Evolutionary conservation across 2,113 vertebrate genomes (phyloP), one percentile per base, ranked within the genome.

Genomic region (Odontesthes bonariensis): DNA sequence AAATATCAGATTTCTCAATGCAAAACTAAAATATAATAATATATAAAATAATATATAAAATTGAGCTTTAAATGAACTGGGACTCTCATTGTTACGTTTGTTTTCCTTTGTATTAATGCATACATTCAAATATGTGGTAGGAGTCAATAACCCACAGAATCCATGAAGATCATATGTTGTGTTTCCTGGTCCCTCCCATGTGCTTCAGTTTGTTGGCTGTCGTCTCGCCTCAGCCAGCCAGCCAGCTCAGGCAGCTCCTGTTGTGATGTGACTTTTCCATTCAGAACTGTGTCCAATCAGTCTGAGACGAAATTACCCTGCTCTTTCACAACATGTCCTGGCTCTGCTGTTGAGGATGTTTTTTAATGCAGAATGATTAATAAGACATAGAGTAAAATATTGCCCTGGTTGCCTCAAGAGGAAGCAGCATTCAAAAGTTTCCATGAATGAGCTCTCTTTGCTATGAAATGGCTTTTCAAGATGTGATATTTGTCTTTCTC

Each of bases 381-480:
- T 83, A 81, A 82, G 62, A 78, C 67, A 79, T 81, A 63, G 51
- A 60, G 67, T 81, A 64, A 85, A 90, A 83, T 91, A 89, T 86
- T 81, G 63, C 82, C 62, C 69, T 89, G 75, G 84, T 89, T 71
- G 63, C 17, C 73, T 60, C 40, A 35, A 72, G 51, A 53, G 82
- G 85, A 83, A 88, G 57, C 59, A 72, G 54, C 40, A 57, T 88
- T 84, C 70, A n/a, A 69, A 68, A 73, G 80, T 90, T 92, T 91
- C 87, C 90, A 84, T 89, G 85, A 88, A 89, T 84, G 74, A 80
- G 74, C 82, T 83, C 64, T 81, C 44, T 79, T 73, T 65, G 12
- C 49, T 59, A 51, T 68, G 20, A 87, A 82, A 93, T 90, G 72
- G 42, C 67, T 88, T 93, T 91, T 92, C 91, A 93, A 92, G 88